A percentile compares a stretch with the other conserved stretches of the same genome.
Conservation (phyloP, 1,140 invertebrate species). For the Cheumatopsyche charites region DNA sequence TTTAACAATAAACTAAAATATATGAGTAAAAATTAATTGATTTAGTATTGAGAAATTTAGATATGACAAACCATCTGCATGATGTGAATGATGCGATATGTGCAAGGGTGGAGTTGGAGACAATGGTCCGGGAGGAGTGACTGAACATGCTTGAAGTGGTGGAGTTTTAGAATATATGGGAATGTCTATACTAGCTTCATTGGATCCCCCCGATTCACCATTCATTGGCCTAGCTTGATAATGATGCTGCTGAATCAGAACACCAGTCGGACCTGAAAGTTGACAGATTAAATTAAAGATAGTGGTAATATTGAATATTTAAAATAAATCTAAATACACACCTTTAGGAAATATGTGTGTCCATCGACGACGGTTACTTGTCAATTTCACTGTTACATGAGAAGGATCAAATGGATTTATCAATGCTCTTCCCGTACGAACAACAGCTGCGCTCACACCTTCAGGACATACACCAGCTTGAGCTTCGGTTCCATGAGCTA, state of each 20-base stretch:
- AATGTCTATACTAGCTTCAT: constrained; percentile 34
- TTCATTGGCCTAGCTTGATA: constrained; percentile 81
- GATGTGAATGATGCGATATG: constrained; percentile 37
- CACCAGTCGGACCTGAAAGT: constrained; percentile 76
- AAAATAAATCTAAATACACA: constrained; percentile 31
- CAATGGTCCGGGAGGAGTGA: constrained; percentile 32
- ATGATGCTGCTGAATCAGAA: constrained; percentile 91
- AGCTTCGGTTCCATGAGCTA: constrained; percentile 20
- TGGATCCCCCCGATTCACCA: constrained; percentile 47
- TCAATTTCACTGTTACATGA: constrained; percentile 94
- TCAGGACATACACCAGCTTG: constrained; percentile 23
- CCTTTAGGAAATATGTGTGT: constrained; percentile 98
- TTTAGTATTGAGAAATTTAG: background rate
- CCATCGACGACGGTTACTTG: constrained; percentile 95
- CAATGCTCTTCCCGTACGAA: constrained; percentile 74
- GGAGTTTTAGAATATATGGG: constrained; percentile 5
- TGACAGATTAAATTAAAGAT: constrained; percentile 10
- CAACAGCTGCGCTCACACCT: constrained; percentile 57
- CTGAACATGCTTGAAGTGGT: constrained; percentile 33
- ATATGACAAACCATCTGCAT: constrained; percentile 30
- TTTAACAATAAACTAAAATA: background rate
- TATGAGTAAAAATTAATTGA: background rate
- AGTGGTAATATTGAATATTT: background rate
- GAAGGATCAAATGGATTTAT: constrained; percentile 98
- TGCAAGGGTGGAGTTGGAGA: constrained; percentile 35